These are phyloP conservation scores for Ptyas mucosa DNA, from an alignment of 2,113 vertebrate species.

Conservation along the genomic window DNA sequence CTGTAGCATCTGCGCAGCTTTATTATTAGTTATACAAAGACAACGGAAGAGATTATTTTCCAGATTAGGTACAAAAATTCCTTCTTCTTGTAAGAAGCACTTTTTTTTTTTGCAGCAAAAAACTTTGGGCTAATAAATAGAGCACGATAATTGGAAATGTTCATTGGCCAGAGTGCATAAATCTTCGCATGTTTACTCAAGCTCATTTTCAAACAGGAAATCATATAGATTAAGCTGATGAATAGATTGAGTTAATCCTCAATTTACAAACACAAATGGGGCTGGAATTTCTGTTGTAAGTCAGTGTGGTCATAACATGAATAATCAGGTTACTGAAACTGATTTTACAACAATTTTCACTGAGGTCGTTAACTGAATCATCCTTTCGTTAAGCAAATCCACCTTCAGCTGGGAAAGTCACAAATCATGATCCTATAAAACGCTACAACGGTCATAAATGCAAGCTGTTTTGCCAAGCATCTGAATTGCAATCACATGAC, in stretches of 20 bases:
- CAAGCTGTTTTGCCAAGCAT: not conserved
- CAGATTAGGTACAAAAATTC: constrained; percentile 21
- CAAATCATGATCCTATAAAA: not conserved
- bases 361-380: not conserved
- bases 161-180: not conserved
- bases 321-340: not conserved
- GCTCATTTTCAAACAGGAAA: not conserved
- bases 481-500: not conserved
- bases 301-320: not conserved
- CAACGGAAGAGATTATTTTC: constrained; percentile 14
- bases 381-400: not conserved
- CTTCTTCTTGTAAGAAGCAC: not conserved
- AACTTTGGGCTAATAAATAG: not conserved
- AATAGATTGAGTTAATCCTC: not conserved
- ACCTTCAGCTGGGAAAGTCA: not conserved
- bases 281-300: not conserved
- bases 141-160: not conserved
- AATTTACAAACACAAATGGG: not conserved
- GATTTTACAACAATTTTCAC: not conserved
- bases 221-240: not conserved
- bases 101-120: not conserved
- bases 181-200: not conserved
- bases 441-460: not conserved
- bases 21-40: constrained; percentile 20
- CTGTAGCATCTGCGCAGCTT: not conserved